Conservation (phyloP, 1,140 invertebrate species). For the Asobara japonica region DNA sequence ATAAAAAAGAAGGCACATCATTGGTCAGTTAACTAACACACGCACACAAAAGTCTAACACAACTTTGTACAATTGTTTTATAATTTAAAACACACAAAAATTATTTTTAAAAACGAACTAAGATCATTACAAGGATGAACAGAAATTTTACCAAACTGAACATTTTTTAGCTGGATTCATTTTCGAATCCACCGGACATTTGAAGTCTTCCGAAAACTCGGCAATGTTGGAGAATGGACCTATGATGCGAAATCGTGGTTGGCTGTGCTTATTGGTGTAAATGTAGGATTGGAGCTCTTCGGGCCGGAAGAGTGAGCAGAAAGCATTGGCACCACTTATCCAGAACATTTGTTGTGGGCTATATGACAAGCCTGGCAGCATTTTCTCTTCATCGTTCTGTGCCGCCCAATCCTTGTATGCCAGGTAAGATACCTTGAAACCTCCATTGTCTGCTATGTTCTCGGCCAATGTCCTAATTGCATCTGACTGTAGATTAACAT, state of each 20-base stretch:
- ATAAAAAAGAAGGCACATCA: too few species aligned
- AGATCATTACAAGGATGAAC: neutral
- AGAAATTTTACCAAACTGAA: slow-evolving; percentile 79
- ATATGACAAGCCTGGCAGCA: slow-evolving; percentile 66
- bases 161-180: slow-evolving; percentile 92
- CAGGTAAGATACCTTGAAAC: slow-evolving; percentile 86
- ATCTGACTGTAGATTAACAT: slow-evolving; percentile 77
- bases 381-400: slow-evolving; percentile 72
- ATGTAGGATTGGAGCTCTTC: slow-evolving; percentile 78
- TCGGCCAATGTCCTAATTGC: slow-evolving; percentile 91
- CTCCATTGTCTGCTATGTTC: slow-evolving; percentile 92
- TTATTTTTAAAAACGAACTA: neutral
- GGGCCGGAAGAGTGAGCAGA: slow-evolving; percentile 68
- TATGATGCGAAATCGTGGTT: slow-evolving; percentile 69
- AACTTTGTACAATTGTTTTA: too few species aligned
- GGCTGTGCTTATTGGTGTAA: slow-evolving; percentile 74
- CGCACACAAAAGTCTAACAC: too few species aligned
- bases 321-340: slow-evolving; percentile 59
- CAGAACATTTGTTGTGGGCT: slow-evolving; percentile 27
- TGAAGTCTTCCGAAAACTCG: slow-evolving; percentile 85
- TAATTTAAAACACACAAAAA: too few species aligned
- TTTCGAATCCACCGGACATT: slow-evolving; percentile 75
- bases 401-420: slow-evolving; percentile 80
- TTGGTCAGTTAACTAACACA: too few species aligned
- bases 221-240: slow-evolving; percentile 27